Conservation (phyloP, 2,797 vertebrate genomes). For the Micromesistius poutassou region DNA sequence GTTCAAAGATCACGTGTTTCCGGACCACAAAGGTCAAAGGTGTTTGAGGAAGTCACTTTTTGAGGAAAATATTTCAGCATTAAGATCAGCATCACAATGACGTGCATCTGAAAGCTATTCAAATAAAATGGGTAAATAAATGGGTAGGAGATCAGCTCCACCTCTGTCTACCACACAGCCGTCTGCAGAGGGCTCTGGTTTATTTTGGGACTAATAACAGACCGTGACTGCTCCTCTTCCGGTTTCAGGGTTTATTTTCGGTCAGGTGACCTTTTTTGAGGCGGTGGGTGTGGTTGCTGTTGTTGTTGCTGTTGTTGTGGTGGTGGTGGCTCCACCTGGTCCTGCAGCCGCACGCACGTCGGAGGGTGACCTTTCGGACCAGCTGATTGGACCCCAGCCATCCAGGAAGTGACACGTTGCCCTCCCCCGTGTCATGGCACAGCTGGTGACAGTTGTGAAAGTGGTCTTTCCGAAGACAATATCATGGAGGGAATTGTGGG, state of each 20-base stretch:
- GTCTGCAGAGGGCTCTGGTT: not conserved
- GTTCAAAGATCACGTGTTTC: not conserved
- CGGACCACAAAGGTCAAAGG: not conserved
- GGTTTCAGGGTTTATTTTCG: conserved; percentile 46
- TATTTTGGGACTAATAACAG: not conserved
- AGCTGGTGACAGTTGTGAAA: not conserved
- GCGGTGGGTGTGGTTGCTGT: conserved; percentile 25
- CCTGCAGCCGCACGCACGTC: conserved; percentile 10
- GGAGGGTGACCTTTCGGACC: not conserved
- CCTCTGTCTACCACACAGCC: not conserved
- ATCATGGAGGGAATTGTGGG: not conserved
- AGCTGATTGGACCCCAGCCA: not conserved
- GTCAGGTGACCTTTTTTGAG: conserved; percentile 29
- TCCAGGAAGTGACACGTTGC: not conserved
- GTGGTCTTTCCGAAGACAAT: not conserved
- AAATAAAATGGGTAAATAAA: not conserved
- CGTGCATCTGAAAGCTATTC: not conserved
- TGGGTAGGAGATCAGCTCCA: not conserved
- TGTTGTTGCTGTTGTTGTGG: conserved; percentile 27
- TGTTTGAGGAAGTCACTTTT: not conserved
- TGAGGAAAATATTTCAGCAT: not conserved
- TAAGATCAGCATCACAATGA: not conserved
- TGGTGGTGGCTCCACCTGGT: conserved; percentile 48
- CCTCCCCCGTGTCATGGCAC: not conserved
- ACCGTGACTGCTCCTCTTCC: conserved; percentile 27